Percentiles rank a stretch among this genome's conserved stretches.
phyloP scores from a whole-genome alignment of 2,888 invertebrate genomes.

The Ectropis crepuscularia region DNA sequence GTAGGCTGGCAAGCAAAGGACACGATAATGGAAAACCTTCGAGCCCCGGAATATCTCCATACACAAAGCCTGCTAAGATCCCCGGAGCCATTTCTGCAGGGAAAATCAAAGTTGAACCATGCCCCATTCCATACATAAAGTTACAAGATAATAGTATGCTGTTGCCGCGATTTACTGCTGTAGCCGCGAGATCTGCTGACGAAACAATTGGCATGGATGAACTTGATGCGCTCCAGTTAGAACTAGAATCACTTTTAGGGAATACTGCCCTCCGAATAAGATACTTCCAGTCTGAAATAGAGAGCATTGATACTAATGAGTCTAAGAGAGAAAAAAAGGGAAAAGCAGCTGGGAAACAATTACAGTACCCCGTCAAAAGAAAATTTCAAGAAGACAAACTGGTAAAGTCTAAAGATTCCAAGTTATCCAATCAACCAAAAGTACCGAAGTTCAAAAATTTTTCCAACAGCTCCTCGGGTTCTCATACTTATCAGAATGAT shows the following conservation, averaged over 20 bases:
- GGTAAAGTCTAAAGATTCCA: slow-evolving; percentile 84
- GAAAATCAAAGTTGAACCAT: slow-evolving; percentile 74
- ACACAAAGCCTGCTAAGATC: slow-evolving; percentile 78
- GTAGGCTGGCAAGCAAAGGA: slow-evolving; percentile 78
- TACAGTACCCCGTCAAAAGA: slow-evolving; percentile 83
- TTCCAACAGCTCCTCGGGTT: slow-evolving; percentile 71
- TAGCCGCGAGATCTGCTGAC: slow-evolving; percentile 87
- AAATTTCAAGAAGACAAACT: slow-evolving; percentile 84
- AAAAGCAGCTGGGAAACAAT: slow-evolving; percentile 81
- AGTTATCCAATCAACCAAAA: slow-evolving; percentile 84
- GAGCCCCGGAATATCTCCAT: slow-evolving; percentile 78
- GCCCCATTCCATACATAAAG: slow-evolving; percentile 87
- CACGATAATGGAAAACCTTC: slow-evolving; percentile 80
- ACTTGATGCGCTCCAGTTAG: slow-evolving; percentile 93
- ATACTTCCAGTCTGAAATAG: slow-evolving; percentile 90
- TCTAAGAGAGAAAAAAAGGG: slow-evolving; percentile 81
- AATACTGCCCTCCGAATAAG: slow-evolving; percentile 92
- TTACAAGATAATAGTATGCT: slow-evolving; percentile 87
- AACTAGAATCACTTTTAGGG: slow-evolving; percentile 93
- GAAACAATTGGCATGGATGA: slow-evolving; percentile 95
- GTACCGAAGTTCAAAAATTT: slow-evolving; percentile 84
- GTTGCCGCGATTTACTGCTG: slow-evolving; percentile 87
- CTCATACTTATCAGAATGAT: slow-evolving; percentile 77
- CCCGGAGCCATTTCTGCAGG: slow-evolving; percentile 71
- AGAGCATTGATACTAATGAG: slow-evolving; percentile 86